Percentiles rank a stretch among this genome's conserved stretches.
These are phyloP conservation scores for Parnassius glacialis DNA, from an alignment of 2,888 invertebrate genomes.

Conservation along the genomic window DNA sequence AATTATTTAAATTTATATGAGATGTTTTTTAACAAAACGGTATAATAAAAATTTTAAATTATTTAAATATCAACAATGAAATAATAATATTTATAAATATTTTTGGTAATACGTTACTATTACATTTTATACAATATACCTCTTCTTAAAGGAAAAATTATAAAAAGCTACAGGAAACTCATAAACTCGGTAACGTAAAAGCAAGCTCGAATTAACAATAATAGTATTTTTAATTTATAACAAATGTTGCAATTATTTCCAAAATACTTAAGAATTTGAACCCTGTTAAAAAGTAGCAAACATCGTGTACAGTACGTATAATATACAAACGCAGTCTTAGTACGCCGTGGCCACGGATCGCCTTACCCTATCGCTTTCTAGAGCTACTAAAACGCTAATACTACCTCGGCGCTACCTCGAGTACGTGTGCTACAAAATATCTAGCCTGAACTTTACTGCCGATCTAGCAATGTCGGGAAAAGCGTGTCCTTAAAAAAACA, in stretches of 20 bases:
- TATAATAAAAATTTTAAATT: background rate
- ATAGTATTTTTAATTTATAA: background rate
- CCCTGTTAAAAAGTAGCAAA: conserved; percentile 49
- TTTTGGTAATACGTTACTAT: too few species aligned
- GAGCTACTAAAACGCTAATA: conserved; percentile 31
- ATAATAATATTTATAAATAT: too few species aligned
- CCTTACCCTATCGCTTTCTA: conserved; percentile 54
- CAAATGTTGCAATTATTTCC: conserved; percentile 11
- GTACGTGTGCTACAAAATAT: conserved; percentile 50
- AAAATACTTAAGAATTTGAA: conserved; percentile 19
- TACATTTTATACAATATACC: too few species aligned
- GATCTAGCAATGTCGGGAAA: conserved; percentile 19
- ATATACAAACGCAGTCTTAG: conserved; percentile 70
- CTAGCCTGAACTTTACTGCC: conserved; percentile 50
- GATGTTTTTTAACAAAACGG: conserved; percentile 1
- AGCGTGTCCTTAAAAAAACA: background rate
- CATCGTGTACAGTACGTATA: conserved; percentile 49
- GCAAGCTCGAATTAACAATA: too few species aligned
- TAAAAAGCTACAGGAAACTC: too few species aligned
- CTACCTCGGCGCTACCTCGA: conserved; percentile 56
- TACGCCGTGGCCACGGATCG: conserved; percentile 58
- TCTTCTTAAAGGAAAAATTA: too few species aligned
- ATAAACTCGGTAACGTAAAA: too few species aligned
- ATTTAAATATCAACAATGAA: background rate
- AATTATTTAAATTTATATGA: conserved; percentile 1